A percentile compares a stretch with the other conserved stretches of the same genome.
Evolutionary conservation across 2,888 invertebrate genomes (phyloP).

Genomic region (Luperina testacea): DNA sequence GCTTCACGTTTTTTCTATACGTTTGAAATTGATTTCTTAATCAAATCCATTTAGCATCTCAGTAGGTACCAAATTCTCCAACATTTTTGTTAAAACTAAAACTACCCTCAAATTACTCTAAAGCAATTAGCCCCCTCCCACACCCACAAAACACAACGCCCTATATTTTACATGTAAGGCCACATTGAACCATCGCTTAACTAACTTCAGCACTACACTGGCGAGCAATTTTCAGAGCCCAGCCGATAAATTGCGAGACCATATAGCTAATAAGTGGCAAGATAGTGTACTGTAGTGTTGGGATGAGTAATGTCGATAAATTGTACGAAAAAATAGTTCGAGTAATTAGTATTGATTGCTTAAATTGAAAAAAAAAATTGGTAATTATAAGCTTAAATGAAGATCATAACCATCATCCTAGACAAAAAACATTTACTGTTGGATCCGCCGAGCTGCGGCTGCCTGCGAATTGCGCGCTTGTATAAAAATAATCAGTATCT

Average conservation of each 20-base stretch:
- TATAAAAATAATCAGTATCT: not conserved
- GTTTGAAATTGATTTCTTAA: not conserved
- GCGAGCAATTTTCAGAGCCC: slow-evolving; percentile 82
- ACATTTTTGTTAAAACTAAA: slow-evolving; percentile 10
- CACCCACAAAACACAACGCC: slow-evolving; percentile 32
- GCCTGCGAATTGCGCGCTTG: not conserved
- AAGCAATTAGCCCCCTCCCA: slow-evolving; percentile 38
- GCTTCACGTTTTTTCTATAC: not conserved
- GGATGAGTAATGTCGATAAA: slow-evolving; percentile 53
- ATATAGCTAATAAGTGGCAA: slow-evolving; percentile 86
- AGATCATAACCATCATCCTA: not conserved
- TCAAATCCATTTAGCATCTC: not conserved
- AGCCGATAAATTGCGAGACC: slow-evolving; percentile 84
- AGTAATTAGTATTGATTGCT: not conserved
- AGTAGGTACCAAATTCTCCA: not conserved
- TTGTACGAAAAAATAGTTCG: not conserved
- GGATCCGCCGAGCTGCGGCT: not conserved
- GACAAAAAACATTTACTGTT: not conserved
- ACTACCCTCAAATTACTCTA: slow-evolving; percentile 36
- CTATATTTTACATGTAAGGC: slow-evolving; percentile 76
- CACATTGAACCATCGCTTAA: slow-evolving; percentile 81
- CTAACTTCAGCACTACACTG: slow-evolving; percentile 75
- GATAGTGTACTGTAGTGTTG: slow-evolving; percentile 78
- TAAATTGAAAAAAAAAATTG: not conserved
- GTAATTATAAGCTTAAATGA: not conserved